Evolutionary conservation across 2,888 invertebrate species (phyloP).

Genomic region (Lasioglossum oenotherae): DNA sequence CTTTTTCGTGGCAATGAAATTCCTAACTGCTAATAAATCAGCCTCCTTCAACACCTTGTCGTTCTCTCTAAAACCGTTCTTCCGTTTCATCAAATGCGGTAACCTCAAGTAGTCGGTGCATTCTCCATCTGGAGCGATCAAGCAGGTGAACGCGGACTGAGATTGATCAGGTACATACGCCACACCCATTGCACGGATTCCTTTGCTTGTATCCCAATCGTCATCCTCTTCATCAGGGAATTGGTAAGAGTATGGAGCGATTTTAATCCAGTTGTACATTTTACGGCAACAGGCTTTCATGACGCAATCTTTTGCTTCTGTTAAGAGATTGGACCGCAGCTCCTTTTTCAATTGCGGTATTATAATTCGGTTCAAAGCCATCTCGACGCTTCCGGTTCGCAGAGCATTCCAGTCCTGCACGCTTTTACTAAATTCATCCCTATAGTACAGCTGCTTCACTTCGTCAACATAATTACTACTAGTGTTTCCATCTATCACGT

Average conservation of each 20-base stretch:
- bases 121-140: conserved; percentile 95
- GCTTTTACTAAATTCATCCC: conserved; percentile 97
- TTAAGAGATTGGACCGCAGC: conserved; percentile 90
- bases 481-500: conserved; percentile 92
- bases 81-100: conserved; percentile 93
- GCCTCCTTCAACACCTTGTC: conserved; percentile 89
- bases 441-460: conserved; percentile 93
- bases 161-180: conserved; percentile 94
- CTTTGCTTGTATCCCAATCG: conserved; percentile 94
- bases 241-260: conserved; percentile 92
- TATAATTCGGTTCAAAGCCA: conserved; percentile 94
- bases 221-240: conserved; percentile 94
- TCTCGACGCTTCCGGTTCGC: conserved; percentile 93
- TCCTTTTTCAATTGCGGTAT: conserved; percentile 96
- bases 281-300: conserved; percentile 93
- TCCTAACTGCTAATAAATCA: conserved; percentile 89
- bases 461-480: conserved; percentile 93
- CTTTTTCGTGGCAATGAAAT: conserved; percentile 95
- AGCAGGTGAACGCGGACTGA: conserved; percentile 94
- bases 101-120: conserved; percentile 95
- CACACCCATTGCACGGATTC: conserved; percentile 94
- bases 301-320: conserved; percentile 95
- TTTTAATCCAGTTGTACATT: conserved; percentile 95
- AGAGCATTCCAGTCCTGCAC: conserved; percentile 98
- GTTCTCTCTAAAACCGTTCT: conserved; percentile 89